A percentile compares a stretch with the other conserved stretches of the same genome.
Evolutionary conservation across 2,888 invertebrate genomes (phyloP).

Genomic region (Leptogaster cylindrica): DNA sequence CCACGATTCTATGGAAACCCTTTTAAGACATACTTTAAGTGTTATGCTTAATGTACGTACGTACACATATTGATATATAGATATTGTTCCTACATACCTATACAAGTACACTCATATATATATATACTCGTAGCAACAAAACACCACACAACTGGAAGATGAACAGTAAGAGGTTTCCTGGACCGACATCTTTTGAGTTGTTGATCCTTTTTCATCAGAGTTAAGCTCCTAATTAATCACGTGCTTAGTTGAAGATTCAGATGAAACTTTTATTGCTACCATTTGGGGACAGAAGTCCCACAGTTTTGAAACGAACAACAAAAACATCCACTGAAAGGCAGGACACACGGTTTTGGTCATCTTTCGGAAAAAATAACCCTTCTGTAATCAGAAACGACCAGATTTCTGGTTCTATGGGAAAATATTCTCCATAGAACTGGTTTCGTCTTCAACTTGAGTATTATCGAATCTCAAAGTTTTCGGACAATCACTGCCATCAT

Average conservation of each 20-base stretch:
- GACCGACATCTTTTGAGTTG: conserved; percentile 44
- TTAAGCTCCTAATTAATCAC: conserved; percentile 62
- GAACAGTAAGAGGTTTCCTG: conserved; percentile 31
- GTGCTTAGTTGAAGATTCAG: conserved; percentile 57
- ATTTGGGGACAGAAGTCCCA: conserved; percentile 2
- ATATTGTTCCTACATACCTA: too few relatives aligned
- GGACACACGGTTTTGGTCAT: not conserved
- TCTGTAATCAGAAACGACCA: not conserved
- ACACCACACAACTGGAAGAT: conserved; percentile 34
- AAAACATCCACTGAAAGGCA: too few relatives aligned
- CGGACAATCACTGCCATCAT: too few relatives aligned
- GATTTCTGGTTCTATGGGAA: conserved; percentile 16
- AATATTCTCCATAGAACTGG: conserved; percentile 17
- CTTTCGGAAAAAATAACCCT: conserved; percentile 20
- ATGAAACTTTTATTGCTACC: not conserved
- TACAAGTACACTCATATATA: not conserved
- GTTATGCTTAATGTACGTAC: not conserved
- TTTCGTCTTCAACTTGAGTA: too few relatives aligned
- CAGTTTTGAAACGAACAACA: too few relatives aligned
- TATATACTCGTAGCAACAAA: not conserved
- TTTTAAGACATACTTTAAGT: conserved; percentile 44
- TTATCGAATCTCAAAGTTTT: too few relatives aligned
- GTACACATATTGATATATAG: too few relatives aligned
- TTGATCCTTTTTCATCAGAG: conserved; percentile 52
- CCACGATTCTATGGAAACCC: conserved; percentile 44